These are phyloP conservation scores for Ganaspis brasiliensis DNA, from an alignment of 2,888 invertebrate species.

Conservation along the genomic window DNA sequence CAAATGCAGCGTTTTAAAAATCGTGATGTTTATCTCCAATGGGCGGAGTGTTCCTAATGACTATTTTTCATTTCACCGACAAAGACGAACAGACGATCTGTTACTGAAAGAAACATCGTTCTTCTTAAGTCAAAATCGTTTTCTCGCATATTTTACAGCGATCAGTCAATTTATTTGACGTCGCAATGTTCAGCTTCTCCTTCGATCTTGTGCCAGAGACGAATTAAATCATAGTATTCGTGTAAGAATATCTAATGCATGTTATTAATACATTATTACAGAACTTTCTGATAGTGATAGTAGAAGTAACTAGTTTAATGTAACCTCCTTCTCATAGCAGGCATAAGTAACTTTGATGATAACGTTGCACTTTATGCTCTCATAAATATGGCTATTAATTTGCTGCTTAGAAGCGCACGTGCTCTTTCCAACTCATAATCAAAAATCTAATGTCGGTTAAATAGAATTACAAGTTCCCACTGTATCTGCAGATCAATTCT, in stretches of 20 bases:
- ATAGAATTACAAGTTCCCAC: slow-evolving; percentile 18
- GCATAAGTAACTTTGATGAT: slow-evolving; percentile 47
- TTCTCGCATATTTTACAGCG: slow-evolving; percentile 26
- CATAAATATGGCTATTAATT: slow-evolving; percentile 61
- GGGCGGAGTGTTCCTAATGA: slow-evolving; percentile 22
- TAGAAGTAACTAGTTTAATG: not conserved
- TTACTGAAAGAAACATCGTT: slow-evolving; percentile 24
- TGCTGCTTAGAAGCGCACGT: slow-evolving; percentile 33
- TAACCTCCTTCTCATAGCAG: slow-evolving; percentile 26
- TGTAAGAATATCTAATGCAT: slow-evolving; percentile 31
- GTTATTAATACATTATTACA: slow-evolving; percentile 9
- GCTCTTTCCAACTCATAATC: slow-evolving; percentile 22
- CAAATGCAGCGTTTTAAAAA: slow-evolving; percentile 28
- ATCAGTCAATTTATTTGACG: slow-evolving; percentile 32
- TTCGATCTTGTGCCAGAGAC: not conserved
- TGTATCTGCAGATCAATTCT: too few species aligned
- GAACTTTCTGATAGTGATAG: slow-evolving; percentile 3
- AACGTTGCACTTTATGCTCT: slow-evolving; percentile 59
- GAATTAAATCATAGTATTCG: slow-evolving; percentile 11
- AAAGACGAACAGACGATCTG: slow-evolving; percentile 6
- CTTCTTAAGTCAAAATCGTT: slow-evolving; percentile 1
- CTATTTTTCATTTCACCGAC: slow-evolving; percentile 29
- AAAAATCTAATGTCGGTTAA: slow-evolving; percentile 16
- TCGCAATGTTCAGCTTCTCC: not conserved
- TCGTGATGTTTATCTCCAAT: slow-evolving; percentile 24